A percentile compares a stretch with the other conserved stretches of the same genome.
phyloP scores from a whole-genome alignment of 2,888 invertebrate species.

The Ceratothoa steindachneri region DNA sequence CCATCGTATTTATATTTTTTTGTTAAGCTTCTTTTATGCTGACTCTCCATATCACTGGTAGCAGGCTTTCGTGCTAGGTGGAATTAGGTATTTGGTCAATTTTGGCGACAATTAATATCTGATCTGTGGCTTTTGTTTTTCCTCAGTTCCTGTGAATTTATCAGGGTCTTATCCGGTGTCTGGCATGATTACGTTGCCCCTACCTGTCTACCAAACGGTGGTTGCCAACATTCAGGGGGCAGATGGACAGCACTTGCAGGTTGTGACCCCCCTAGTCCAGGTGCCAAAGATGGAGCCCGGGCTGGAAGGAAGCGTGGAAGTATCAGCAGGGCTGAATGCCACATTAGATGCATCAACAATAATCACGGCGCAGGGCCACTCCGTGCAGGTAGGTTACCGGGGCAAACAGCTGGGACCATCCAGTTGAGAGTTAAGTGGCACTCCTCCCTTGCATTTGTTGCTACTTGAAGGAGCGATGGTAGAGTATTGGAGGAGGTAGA shows the following conservation, averaged over 20 bases:
- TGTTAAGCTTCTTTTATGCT: no score
- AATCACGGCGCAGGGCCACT: slow-evolving; percentile 33
- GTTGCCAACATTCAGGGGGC: slow-evolving; percentile 74
- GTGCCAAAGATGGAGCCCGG: slow-evolving; percentile 46
- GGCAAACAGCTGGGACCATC: no score
- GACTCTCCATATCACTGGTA: no score
- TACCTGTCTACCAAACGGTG: slow-evolving; percentile 95
- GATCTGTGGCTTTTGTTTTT: neutral
- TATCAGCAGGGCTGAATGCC: slow-evolving; percentile 33
- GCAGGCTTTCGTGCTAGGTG: no score
- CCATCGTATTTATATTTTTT: no score
- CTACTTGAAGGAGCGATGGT: no score
- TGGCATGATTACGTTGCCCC: slow-evolving; percentile 94
- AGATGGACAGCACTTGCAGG: slow-evolving; percentile 47
- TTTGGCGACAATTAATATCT: no score
- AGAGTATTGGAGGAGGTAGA: no score
- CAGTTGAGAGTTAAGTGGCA: no score
- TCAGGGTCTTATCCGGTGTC: slow-evolving; percentile 41
- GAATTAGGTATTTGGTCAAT: no score
- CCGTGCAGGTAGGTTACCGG: slow-evolving; percentile 29
- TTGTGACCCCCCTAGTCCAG: slow-evolving; percentile 42
- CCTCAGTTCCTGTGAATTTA: slow-evolving; percentile 45
- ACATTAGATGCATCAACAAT: slow-evolving; percentile 41
- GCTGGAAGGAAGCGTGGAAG: slow-evolving; percentile 34
- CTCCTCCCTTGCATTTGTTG: no score